Percentiles rank a stretch among this genome's conserved stretches.
Evolutionary conservation across 2,113 vertebrate genomes (phyloP).

Genomic region (Chrysemys picta): DNA sequence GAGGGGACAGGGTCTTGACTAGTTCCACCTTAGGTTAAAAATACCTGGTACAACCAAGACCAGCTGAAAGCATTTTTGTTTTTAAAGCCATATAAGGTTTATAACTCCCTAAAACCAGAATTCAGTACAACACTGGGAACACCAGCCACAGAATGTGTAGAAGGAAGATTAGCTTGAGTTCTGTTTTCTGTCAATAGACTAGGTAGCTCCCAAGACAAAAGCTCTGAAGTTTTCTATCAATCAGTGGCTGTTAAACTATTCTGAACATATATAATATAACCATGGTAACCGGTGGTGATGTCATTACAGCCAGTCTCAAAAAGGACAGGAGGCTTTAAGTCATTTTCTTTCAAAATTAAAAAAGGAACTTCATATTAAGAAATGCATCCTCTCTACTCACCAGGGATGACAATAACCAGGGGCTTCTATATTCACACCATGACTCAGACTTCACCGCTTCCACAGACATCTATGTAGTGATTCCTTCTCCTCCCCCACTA

Average conservation of each 20-base stretch:
- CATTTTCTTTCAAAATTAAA: slow-evolving; percentile 75
- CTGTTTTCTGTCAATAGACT: slow-evolving; percentile 70
- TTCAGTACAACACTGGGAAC: accelerated
- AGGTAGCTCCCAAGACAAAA: slow-evolving; percentile 57
- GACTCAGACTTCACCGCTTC: slow-evolving; percentile 67
- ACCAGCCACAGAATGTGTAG: neutral
- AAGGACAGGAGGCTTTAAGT: slow-evolving; percentile 74
- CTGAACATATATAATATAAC: slow-evolving; percentile 58
- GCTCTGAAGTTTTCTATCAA: slow-evolving; percentile 64
- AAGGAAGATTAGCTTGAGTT: slow-evolving; percentile 44
- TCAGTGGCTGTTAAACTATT: slow-evolving; percentile 72
- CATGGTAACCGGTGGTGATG: slow-evolving; percentile 72
- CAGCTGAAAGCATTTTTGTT: neutral
- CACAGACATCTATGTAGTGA: slow-evolving; percentile 63
- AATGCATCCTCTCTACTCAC: slow-evolving; percentile 72
- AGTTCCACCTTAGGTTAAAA: neutral
- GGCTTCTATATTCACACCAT: slow-evolving; percentile 71
- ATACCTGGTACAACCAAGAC: neutral
- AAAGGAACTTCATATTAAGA: slow-evolving; percentile 77
- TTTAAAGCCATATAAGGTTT: neutral
- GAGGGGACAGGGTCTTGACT: neutral
- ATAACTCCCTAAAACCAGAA: neutral
- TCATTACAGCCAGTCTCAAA: slow-evolving; percentile 73
- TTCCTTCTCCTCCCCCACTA: neutral
- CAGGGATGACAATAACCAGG: slow-evolving; percentile 69